Percentiles rank a stretch among this genome's conserved stretches.
phyloP scores from a whole-genome alignment of 2,797 vertebrate genomes.

The Rousettus madagascariensis region DNA sequence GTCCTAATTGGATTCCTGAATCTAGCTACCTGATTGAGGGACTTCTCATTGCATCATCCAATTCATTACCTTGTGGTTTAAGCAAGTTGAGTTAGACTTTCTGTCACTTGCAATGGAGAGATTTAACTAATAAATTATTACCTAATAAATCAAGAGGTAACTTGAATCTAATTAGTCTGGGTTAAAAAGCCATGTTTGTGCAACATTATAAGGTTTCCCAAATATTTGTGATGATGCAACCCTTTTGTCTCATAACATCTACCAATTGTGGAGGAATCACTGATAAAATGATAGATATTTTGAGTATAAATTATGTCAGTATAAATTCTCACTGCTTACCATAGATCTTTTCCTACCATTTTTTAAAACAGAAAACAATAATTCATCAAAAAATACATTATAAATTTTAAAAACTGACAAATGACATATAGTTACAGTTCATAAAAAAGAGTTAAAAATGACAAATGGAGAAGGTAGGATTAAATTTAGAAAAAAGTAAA shows the following conservation, averaged over 20 bases:
- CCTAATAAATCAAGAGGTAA: slow-evolving; percentile 39
- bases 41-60: background rate
- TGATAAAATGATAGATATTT: slow-evolving; percentile 28
- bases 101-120: background rate
- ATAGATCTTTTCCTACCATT: background rate
- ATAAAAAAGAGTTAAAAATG: background rate
- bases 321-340: background rate
- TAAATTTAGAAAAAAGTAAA: background rate
- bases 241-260: background rate
- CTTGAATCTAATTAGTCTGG: slow-evolving; percentile 31
- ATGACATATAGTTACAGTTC: background rate
- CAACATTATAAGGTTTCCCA: background rate
- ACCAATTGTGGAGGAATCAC: slow-evolving; percentile 50
- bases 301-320: background rate
- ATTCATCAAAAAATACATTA: slow-evolving; percentile 12
- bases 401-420: background rate
- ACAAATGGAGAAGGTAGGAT: background rate
- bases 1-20: background rate
- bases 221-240: slow-evolving; percentile 13
- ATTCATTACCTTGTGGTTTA: background rate
- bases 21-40: background rate
- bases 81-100: background rate
- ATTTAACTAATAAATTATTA: slow-evolving; percentile 33
- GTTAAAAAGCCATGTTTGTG: slow-evolving; percentile 22
- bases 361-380: slow-evolving; percentile 13